These are phyloP conservation scores for Hydractinia echinata DNA, from an alignment of 30 jellyfish, hydroid and myxozoan genomes.

Conservation along the genomic window DNA sequence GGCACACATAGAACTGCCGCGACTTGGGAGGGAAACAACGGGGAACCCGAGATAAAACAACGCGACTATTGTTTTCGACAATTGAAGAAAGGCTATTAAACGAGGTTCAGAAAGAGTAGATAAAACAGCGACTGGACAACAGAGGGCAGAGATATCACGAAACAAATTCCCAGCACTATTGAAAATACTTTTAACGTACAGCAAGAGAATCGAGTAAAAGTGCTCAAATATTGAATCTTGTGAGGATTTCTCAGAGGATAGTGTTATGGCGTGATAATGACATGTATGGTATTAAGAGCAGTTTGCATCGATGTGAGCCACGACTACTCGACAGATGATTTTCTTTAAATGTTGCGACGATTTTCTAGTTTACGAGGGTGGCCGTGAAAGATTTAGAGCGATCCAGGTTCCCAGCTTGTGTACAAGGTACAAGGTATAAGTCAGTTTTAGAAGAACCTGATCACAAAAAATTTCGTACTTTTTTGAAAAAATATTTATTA, in stretches of 20 bases:
- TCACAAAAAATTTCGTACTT: too few species aligned
- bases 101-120: constrained; percentile 53
- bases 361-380: constrained; percentile 60
- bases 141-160: constrained; percentile 35
- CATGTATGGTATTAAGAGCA: constrained; percentile 65
- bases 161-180: constrained; percentile 28
- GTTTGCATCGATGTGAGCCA: constrained; percentile 51
- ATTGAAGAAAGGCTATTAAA: constrained; percentile 59
- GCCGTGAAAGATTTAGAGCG: constrained; percentile 49
- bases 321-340: constrained; percentile 50
- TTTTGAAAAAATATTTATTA: too few species aligned
- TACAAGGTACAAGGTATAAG: constrained; percentile 55
- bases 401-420: constrained; percentile 61
- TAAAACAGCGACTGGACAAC: constrained; percentile 27
- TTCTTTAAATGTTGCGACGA: constrained; percentile 51
- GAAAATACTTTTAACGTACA: background rate
- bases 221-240: background rate
- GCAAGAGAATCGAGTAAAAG: constrained; percentile 10
- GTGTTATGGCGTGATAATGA: constrained; percentile 51
- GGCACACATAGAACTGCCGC: constrained; percentile 38
- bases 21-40: constrained; percentile 30
- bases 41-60: constrained; percentile 56
- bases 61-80: constrained; percentile 46
- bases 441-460: too few species aligned
- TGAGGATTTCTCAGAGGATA: constrained; percentile 23